These are phyloP conservation scores for Calliopum simillimum DNA, from an alignment of 2,888 invertebrate genomes.

Conservation along the genomic window DNA sequence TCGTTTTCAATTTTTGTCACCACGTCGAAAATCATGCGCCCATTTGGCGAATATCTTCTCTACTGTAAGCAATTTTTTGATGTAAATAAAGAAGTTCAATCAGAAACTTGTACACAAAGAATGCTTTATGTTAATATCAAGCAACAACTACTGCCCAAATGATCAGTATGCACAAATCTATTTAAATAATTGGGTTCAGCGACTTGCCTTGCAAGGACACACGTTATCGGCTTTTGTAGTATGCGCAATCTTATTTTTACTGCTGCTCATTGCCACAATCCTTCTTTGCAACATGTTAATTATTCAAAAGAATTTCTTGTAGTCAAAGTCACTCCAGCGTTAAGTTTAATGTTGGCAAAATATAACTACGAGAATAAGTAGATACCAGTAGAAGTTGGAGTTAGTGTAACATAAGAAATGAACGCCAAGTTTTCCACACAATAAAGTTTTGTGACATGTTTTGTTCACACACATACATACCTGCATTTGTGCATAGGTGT, in stretches of 20 bases:
- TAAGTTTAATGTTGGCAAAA: neutral
- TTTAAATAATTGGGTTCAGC: neutral
- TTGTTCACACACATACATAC: neutral
- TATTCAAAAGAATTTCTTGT: constrained; percentile 19
- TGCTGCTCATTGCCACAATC: neutral
- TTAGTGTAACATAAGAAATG: neutral
- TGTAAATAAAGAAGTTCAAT: no score
- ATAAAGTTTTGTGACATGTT: constrained; percentile 21
- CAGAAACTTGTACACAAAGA: no score
- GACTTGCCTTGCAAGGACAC: neutral
- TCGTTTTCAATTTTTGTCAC: no score
- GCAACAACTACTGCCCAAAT: no score
- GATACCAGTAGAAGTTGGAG: neutral
- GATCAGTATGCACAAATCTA: no score
- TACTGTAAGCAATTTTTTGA: no score
- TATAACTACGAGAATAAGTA: neutral
- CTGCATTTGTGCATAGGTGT: neutral
- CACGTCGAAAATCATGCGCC: no score
- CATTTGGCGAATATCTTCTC: no score
- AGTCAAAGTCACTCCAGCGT: constrained; percentile 2
- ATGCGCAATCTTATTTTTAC: neutral
- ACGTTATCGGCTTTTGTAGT: neutral
- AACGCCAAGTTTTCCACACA: constrained; percentile 15
- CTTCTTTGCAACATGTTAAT: constrained; percentile 13
- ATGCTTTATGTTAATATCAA: no score